phyloP scores from a whole-genome alignment of 2,797 vertebrate species.

The Erethizon dorsatum region DNA sequence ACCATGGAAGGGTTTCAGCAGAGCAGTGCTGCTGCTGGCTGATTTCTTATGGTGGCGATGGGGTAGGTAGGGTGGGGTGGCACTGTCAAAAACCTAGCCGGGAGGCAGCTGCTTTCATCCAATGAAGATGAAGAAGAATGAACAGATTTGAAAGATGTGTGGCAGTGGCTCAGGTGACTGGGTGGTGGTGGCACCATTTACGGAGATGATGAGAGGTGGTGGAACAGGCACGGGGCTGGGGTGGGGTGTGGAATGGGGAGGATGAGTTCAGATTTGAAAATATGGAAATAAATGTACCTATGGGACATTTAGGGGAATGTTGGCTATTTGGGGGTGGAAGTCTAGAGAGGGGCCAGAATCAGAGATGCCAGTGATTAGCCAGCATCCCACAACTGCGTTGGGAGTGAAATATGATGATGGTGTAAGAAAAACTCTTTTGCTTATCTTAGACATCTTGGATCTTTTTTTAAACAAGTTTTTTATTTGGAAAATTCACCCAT shows the following conservation, averaged over 20 bases:
- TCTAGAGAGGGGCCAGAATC: background rate
- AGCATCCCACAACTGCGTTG: background rate
- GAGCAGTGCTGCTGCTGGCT: background rate
- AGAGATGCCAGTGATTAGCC: background rate
- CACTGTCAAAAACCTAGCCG: background rate
- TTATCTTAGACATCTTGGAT: background rate
- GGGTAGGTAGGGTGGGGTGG: background rate
- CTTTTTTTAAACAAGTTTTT: constrained; percentile 49
- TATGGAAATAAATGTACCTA: background rate
- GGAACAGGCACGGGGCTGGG: background rate
- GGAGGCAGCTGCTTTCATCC: background rate
- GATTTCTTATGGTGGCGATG: background rate
- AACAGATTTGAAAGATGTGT: background rate
- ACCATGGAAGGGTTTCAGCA: background rate
- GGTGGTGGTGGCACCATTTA: background rate
- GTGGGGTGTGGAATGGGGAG: background rate
- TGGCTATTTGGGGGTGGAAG: background rate
- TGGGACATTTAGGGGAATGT: background rate
- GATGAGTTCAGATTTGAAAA: background rate
- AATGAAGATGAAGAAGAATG: background rate
- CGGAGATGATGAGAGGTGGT: background rate
- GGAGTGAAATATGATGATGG: background rate
- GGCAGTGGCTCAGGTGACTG: background rate
- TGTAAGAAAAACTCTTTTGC: background rate
- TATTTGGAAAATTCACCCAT: constrained; percentile 18